Evolutionary conservation across 2,888 invertebrate genomes (phyloP), one percentile per base, ranked within the genome.

Genomic region (Leucania comma): DNA sequence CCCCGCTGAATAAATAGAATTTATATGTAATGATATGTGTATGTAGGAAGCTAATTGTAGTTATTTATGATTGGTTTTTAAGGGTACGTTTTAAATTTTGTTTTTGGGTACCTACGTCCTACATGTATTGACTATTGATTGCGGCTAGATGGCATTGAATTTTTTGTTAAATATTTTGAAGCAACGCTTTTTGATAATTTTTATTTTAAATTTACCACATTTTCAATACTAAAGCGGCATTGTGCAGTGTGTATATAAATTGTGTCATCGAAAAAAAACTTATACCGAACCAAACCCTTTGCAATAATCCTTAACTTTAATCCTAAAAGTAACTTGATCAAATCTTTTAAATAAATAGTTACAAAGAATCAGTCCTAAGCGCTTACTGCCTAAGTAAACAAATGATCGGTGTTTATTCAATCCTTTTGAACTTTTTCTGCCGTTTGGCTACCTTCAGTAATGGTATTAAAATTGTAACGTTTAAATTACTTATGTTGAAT

Each of bases 21-120:
- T 85, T 80, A 80, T 80, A 71, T 68, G 74, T 65, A 83, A 83
- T 85, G 76, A 84, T 84, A 85, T 80, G 70, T 72, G 72, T 78
- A 68, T 76, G 57, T 73, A 78, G 67, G 64, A 58, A 66, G 68
- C 70, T 80, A 83, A 77, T 83, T 83, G 73, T 64, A 73, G 72
- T 78, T 75, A 82, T 85, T 82, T 79, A 82, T 78, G 70, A 64
- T 58, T 38, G 20, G 46, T 59, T 80, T 74, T 58, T 46, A 58
- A 72, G 72, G 75, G 68, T 54, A 10, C 10, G n/a, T 69, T 58
- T 48, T 62, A 46, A 38, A 48, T 61, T 66, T 62, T 8, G 4
- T 57, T 68, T 77, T 80, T 35, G 48, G 50, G 71, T 0, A 42
- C 14, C 4, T 14, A 42, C 14, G 14, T 17, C n/a, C n/a, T n/a